Evolutionary conservation across 1,140 invertebrate species (phyloP), one percentile per base, ranked within the genome.

Genomic region (Bombus superbus): DNA sequence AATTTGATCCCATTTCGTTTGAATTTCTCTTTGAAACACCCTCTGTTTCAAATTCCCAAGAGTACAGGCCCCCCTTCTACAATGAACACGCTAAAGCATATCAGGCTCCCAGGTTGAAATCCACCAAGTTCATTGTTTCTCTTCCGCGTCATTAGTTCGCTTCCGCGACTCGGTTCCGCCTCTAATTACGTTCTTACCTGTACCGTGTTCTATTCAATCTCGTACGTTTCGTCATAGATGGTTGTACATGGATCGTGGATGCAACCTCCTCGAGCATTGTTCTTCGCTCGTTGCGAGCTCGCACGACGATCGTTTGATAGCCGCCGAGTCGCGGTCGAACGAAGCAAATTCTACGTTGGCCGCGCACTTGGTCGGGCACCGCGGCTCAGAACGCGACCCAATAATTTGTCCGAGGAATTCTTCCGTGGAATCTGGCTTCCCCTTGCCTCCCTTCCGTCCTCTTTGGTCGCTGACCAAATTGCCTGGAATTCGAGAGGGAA

Each of bases 331-430:
- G 62, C 76, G 81, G 82, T 85, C 71, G 78, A 86, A 72, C 74
- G 89, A 87, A 91, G 89, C 87, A 89, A 89, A 87, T 86, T 78
- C 85, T 80, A 89, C 85, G 91, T 87, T 47, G 38, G 89, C 66
- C 66, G 88, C 69, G 81, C 69, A 89, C 82, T 66, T 59, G 11
- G 82, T 74, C 71, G 71, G 42, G 73, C 82, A 84, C 72, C 74
- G 74, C 53, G 77, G 73, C 83, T 81, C 86, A 59, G 69, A 85
- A 62, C 38, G 38, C 79, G 62, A 81, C 42, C 71, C 87, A 82
- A 88, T 88, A 88, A 89, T 83, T 86, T 88, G 83, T 86, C 83
- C 77, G 57, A 83, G 76, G 84, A 89, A 89, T 89, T 89, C 71
- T 53, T 75, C 78, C 62, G 78, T 59, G 83, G 72, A 35, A 75